Percentiles rank a stretch among this genome's conserved stretches.
These are phyloP conservation scores for Ceratitis capitata DNA, from an alignment of 1,140 invertebrate genomes.

Conservation along the genomic window DNA sequence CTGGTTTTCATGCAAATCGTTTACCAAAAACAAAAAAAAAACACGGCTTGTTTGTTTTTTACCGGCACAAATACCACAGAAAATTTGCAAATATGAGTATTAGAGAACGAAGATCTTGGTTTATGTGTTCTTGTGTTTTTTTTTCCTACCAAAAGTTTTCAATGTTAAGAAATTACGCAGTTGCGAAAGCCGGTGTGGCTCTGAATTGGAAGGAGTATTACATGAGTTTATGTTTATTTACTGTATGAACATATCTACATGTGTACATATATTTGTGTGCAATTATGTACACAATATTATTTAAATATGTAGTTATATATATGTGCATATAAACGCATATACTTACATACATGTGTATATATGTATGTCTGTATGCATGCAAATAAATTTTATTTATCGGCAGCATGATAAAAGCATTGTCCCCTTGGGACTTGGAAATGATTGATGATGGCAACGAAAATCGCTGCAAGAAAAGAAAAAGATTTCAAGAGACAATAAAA, in stretches of 20 bases:
- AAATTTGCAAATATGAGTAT: neutral
- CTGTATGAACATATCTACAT: too few species aligned
- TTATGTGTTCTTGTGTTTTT: neutral
- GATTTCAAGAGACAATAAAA: too few species aligned
- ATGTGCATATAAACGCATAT: neutral
- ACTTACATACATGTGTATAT: neutral
- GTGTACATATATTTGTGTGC: neutral
- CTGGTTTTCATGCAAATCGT: neutral
- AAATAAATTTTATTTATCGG: neutral
- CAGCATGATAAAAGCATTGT: neutral
- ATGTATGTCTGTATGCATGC: too few species aligned
- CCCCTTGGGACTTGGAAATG: neutral
- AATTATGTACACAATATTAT: neutral
- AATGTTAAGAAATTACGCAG: neutral
- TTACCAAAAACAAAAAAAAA: neutral
- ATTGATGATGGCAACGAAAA: neutral
- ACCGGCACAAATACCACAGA: neutral
- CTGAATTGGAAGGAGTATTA: neutral
- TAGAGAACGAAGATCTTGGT: neutral
- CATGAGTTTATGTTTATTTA: neutral
- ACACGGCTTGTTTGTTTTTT: neutral
- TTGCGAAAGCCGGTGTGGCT: neutral
- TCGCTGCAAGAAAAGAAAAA: too few species aligned
- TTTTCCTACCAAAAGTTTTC: slow-evolving; percentile 7
- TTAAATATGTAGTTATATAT: neutral